Evolutionary conservation across 2,797 vertebrate genomes (phyloP).

Genomic region (Danio jaintianensis): DNA sequence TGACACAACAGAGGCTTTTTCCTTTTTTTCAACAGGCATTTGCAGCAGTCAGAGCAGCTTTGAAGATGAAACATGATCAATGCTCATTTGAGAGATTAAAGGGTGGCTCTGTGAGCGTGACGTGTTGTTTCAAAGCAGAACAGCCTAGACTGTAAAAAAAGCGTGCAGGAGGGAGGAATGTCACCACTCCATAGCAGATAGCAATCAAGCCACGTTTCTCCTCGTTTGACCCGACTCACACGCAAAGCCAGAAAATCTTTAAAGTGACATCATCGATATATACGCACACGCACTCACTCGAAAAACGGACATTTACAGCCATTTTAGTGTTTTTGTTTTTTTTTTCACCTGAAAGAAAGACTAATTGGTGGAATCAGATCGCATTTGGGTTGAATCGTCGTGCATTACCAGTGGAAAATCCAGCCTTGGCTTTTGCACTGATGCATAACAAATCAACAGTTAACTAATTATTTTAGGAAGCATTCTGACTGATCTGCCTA

Average conservation of each 20-base stretch:
- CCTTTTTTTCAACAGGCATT: constrained; percentile 48
- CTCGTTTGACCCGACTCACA: constrained; percentile 17
- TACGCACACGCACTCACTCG: constrained; percentile 68
- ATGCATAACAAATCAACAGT: constrained; percentile 1
- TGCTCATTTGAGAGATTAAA: constrained; percentile 59
- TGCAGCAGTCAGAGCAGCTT: constrained; percentile 55
- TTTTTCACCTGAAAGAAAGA: constrained; percentile 18
- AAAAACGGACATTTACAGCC: constrained; percentile 41
- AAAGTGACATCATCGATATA: constrained; percentile 47
- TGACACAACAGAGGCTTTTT: constrained; percentile 75
- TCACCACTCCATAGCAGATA: constrained; percentile 23
- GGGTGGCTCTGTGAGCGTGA: constrained; percentile 37
- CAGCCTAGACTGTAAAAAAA: constrained; percentile 26
- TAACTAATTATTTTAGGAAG: constrained; percentile 20
- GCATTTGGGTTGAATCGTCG: constrained; percentile 36
- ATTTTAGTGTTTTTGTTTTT: constrained; percentile 28
- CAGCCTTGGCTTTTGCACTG: constrained; percentile 19
- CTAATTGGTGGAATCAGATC: constrained; percentile 27
- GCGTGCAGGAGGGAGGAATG: constrained; percentile 6
- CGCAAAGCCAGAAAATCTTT: constrained; percentile 32
- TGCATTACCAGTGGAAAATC: constrained; percentile 2
- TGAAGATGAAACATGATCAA: constrained; percentile 61
- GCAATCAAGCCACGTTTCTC: constrained; percentile 8
- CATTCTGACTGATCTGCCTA: constrained; percentile 26
- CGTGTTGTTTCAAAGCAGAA: constrained; percentile 48